Evolutionary conservation across 2,113 vertebrate genomes (phyloP), one percentile per base, ranked within the genome.

Genomic region (Aramus guarauna): DNA sequence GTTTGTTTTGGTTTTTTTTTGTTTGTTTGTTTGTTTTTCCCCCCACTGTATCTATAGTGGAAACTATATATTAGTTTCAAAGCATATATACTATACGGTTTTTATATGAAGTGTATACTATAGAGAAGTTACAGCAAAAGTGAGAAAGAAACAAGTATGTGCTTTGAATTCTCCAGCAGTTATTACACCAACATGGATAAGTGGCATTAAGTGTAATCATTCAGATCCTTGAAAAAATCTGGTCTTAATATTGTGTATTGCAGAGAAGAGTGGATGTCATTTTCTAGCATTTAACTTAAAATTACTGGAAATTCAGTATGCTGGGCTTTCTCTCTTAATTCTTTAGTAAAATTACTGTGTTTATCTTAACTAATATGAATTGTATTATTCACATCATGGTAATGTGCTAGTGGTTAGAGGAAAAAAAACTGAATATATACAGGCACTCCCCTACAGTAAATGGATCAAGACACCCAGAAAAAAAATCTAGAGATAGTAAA

Each of bases 171-270:
- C 27, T 89, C 58, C 80, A 81, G 27, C 34, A 52, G 62, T 69
- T 96, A n/a, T 80, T 96, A 92, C 56, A 82, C 55, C 50, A 91
- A 72, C 63, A 89, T 64, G 50, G 78, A 32, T 59, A 85, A 86
- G 53, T 81, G 66, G 55, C 53, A 79, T 81, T 90, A 91, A 68
- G 15, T 22, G 5, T 22, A 50, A 37, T 86, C 30, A 56, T 59
- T 81, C n/a, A 68, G 27, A 82, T 23, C n/a, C 50, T 50, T 95
- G 59, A 85, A 94, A 96, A 98, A 97, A 84, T 90, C 88, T 97
- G 87, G 50, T 97, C 55, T 95, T 94, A 62, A 93, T 95, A 93
- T 77, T 91, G 55, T 80, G 56, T 77, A 74, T 85, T 97, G 36
- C 52, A 82, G 91, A 92, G 73, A 92, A 94, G 72, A 78, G 81